phyloP scores from a whole-genome alignment of 2,113 vertebrate genomes.

The Gambusia holbrooki region DNA sequence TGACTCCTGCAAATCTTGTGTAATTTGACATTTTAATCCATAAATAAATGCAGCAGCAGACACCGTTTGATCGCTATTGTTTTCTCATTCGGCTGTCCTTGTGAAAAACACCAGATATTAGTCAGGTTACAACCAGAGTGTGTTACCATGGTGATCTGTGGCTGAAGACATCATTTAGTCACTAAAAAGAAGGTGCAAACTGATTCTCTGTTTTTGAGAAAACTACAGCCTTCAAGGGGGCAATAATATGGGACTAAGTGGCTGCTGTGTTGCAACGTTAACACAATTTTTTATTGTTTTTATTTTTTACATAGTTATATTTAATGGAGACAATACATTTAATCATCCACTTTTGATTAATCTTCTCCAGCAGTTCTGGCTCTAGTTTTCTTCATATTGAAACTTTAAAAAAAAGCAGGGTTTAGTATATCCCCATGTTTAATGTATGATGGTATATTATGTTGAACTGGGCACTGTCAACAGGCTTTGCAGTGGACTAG shows the following conservation, averaged over 20 bases:
- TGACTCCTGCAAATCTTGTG: too few species aligned
- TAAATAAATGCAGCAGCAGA: background rate
- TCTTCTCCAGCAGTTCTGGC: conserved; percentile 4
- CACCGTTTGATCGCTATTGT: background rate
- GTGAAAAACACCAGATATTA: conserved; percentile 29
- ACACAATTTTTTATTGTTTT: background rate
- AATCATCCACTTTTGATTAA: conserved; percentile 1
- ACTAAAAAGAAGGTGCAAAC: conserved; percentile 1
- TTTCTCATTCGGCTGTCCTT: conserved; percentile 19
- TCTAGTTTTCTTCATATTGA: background rate
- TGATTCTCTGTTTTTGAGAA: conserved; percentile 29
- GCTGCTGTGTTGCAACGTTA: conserved; percentile 12
- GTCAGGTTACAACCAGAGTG: conserved; percentile 19
- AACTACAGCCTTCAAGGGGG: conserved; percentile 3
- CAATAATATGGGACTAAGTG: conserved; percentile 5
- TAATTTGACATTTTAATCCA: background rate
- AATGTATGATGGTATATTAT: background rate
- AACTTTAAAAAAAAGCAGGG: background rate
- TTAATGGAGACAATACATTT: background rate
- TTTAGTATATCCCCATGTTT: background rate
- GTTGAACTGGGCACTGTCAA: conserved; percentile 3
- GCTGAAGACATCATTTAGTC: conserved; percentile 38
- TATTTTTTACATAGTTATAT: background rate
- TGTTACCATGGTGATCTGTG: conserved; percentile 54
- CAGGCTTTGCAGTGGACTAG: conserved; percentile 7